Evolutionary conservation across 2,888 invertebrate genomes (phyloP), one percentile per base, ranked within the genome.

Genomic region (Heliconius ethilla): DNA sequence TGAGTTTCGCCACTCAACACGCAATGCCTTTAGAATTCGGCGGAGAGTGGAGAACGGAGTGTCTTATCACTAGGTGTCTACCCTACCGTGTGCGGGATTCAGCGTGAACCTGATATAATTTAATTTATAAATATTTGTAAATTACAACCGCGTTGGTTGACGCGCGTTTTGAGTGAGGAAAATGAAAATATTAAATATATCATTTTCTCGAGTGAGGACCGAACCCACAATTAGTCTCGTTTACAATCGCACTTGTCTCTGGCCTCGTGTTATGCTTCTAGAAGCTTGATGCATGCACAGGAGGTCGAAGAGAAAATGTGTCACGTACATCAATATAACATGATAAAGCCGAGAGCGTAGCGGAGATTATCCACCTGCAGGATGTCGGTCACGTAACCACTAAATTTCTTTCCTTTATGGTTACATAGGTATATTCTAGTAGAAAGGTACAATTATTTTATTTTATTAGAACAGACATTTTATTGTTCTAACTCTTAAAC

Each of bases 301-400:
- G 13, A 70, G 63, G 7, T 15, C 3, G 40, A 40, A 40, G 62
- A 45, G 45, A 25, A 70, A 51, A 76, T 62, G 27, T 70, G 33
- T 70, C 70, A 70, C 76, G 70, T 33, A 62, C 63, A 70, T 70
- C 76, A 70, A 76, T 70, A 76, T 63, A 76, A 70, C 10, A 62
- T 70, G 33, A 63, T 70, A 51, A 45, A 70, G 62, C 63, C 27
- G 25, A 45, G 45, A 70, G 45, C 59, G 59, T 74, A 25, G 22
- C 45, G 27, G 70, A 70, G 76, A 76, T 76, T 70, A 76, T 70
- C 27, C 45, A 40, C 62, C 63, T 51, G 25, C 70, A 37, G 45
- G 29, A 65, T 70, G 51, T 51, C 62, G 45, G 70, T 76, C 76
- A 76, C 63, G 70, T 76, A 70, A 11, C 51, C 22, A 33, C 40